Evolutionary conservation across 2,797 vertebrate species (phyloP), one percentile per base, ranked within the genome.

Genomic region (Balearica regulorum): DNA sequence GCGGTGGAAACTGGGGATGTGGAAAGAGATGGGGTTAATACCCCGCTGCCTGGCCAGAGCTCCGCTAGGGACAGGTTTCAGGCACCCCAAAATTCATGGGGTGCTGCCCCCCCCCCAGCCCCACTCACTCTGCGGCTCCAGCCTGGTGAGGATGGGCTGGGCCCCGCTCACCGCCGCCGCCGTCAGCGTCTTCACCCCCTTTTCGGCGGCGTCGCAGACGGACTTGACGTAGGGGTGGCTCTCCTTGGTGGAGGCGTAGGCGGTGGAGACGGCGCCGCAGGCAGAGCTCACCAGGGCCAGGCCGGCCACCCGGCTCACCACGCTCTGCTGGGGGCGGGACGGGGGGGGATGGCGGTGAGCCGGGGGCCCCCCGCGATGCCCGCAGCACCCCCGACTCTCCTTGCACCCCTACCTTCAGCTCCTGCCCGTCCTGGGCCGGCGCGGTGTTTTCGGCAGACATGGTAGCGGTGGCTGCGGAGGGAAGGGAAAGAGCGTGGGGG

Each of bases 191-290:
- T 98, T 98, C 49, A 99, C 98, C 4, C 99, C 99, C 4, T 98
- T 99, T 93, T 99, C 99, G 0, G 99, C 99, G 3, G 31, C 98
- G 3, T 98, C 98, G 54, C 99, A 99, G 68, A 99, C 98, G 2
- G 98, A 98, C 86, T 96, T 98, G 72, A 99, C 94, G 15, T 98
- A 97, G 1, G 99, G 99, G 64, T 99, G 97, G 6, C 77, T 98
- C 93, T 98, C 98, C 97, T 99, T 99, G 89, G 99, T 98, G 76
- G 87, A 97, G 19, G 75, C 62, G 92, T 99, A 99, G 2, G 98
- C 99, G 0, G 96, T 97, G 15, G 98, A 98, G 66, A 99, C 98
- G 0, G 53, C 96, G 1, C 89, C 97, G 31, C 94, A 99, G 2
- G 99, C 98, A 1, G 97, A 98, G 95, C 98, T 98, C 89, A 99